Base-by-base conservation (phyloP, 1,140 invertebrate species). In the Lepidotrigona ventralis region DNA sequence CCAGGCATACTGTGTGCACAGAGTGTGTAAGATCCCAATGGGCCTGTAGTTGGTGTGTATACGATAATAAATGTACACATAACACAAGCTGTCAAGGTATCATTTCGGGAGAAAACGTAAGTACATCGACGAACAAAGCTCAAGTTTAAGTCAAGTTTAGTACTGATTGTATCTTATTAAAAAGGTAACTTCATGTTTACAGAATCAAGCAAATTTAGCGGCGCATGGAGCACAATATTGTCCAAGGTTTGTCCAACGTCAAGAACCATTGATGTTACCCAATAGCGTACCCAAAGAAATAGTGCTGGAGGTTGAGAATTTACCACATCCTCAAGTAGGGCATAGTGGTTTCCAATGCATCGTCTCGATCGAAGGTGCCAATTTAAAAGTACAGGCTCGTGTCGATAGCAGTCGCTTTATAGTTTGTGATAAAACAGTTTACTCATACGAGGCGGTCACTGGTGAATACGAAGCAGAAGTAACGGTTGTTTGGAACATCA, bases 11-110 rank as follows among this genome's bases (percentile, higher is more conserved):
- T 19, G 98, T 97, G 87, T 99, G 98, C 92, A 96, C 96, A 68
- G 96, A 97, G 58, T 99, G 98, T 93, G 97, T 98, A 9, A 96
- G 96, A 89, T 97, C 97, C 77, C 96, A 97, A 86, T 99, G 98
- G 98, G 96, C 97, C 5, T 99, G 98, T 91, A 98, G 98, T 91
- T 99, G 99, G 99, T 99, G 99, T 94, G 97, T 99, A 74, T 98
- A 98, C 92, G 98, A 99, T 89, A 99, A 99, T 93, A 97, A 96
- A 90, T 99, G 98, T 92, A 98, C 98, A 1, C 97, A 98, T 94
- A 97, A 99, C 92, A 96, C 96, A 46, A 96, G 97, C 53, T 99
- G 98, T 93, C 97, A 97, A 90, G 95, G 95, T 60, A 96, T 98
- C 51, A 98, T 99, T 86, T 97, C 96, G 89, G 97, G 97, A 33